Conservation (phyloP, 2,113 vertebrate genomes). For the Hippocampus barbouri region DNA sequence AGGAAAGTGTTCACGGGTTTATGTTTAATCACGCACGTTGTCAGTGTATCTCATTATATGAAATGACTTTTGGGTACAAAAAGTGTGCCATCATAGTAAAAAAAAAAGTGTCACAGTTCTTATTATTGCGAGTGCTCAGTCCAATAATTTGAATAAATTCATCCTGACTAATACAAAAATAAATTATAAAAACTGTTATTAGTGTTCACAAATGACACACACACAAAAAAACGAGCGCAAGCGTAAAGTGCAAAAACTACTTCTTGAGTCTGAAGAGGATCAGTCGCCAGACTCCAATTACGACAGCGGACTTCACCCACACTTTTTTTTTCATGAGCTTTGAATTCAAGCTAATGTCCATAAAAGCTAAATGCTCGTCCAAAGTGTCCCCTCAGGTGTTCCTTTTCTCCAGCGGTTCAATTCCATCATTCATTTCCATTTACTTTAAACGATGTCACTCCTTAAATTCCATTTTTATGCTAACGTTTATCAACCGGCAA, state of each 20-base stretch:
- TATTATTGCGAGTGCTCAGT: slow-evolving; percentile 26
- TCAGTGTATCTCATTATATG: slow-evolving; percentile 7
- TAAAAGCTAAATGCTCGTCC: not conserved
- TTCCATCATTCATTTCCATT: too few relatives aligned
- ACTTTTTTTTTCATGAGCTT: not conserved
- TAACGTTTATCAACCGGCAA: too few relatives aligned
- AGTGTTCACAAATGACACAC: slow-evolving; percentile 34
- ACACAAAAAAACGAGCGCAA: slow-evolving; percentile 18
- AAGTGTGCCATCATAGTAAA: not conserved
- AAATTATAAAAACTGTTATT: slow-evolving; percentile 40
- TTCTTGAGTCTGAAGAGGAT: slow-evolving; percentile 24
- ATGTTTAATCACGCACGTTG: slow-evolving; percentile 1
- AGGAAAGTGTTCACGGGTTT: slow-evolving; percentile 11
- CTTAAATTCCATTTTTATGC: too few relatives aligned
- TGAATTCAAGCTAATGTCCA: not conserved
- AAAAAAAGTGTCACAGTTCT: slow-evolving; percentile 24
- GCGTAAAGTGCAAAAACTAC: slow-evolving; percentile 63
- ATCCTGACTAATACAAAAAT: slow-evolving; percentile 8
- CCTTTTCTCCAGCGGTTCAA: not conserved
- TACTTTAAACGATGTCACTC: too few relatives aligned
- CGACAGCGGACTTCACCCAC: slow-evolving; percentile 6
- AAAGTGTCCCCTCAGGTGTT: not conserved
- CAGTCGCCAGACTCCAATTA: not conserved
- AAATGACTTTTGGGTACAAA: not conserved
- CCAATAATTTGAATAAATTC: slow-evolving; percentile 18